These are phyloP conservation scores for Dendrolimus houi DNA, from an alignment of 2,888 invertebrate species.

Conservation along the genomic window DNA sequence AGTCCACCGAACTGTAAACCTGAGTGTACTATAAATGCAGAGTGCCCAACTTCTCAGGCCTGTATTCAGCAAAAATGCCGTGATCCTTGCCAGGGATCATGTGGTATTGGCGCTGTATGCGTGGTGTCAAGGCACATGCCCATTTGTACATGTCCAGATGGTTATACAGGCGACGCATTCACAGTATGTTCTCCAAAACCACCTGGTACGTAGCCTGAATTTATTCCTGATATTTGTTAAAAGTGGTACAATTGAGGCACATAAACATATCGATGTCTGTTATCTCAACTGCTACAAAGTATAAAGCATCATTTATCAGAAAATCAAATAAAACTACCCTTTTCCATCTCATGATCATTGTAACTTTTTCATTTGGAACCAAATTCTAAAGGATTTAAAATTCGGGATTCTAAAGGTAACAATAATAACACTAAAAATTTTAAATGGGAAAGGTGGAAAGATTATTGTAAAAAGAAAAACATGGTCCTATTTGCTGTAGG, in stretches of 20 bases:
- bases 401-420: too few relatives aligned
- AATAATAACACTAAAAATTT: too few relatives aligned
- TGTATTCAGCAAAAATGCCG: slow-evolving; percentile 84
- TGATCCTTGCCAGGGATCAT: slow-evolving; percentile 84
- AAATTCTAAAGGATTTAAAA: too few relatives aligned
- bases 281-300: too few relatives aligned
- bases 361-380: too few relatives aligned
- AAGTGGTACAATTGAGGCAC: not conserved
- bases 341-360: too few relatives aligned
- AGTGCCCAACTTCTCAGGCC: slow-evolving; percentile 80
- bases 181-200: slow-evolving; percentile 65
- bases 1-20: slow-evolving; percentile 81
- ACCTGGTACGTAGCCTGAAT: slow-evolving; percentile 34
- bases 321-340: too few relatives aligned
- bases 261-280: too few relatives aligned
- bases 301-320: too few relatives aligned
- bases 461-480: too few relatives aligned
- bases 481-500: too few relatives aligned
- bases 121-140: slow-evolving; percentile 83
- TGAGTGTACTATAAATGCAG: slow-evolving; percentile 82
- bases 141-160: slow-evolving; percentile 82
- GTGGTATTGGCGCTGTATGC: slow-evolving; percentile 78
- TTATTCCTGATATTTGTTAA: not conserved
- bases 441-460: too few relatives aligned
- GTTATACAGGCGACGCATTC: slow-evolving; percentile 81